Conservation (phyloP, 2,797 vertebrate genomes). For the Mormyrops boulengeri region DNA sequence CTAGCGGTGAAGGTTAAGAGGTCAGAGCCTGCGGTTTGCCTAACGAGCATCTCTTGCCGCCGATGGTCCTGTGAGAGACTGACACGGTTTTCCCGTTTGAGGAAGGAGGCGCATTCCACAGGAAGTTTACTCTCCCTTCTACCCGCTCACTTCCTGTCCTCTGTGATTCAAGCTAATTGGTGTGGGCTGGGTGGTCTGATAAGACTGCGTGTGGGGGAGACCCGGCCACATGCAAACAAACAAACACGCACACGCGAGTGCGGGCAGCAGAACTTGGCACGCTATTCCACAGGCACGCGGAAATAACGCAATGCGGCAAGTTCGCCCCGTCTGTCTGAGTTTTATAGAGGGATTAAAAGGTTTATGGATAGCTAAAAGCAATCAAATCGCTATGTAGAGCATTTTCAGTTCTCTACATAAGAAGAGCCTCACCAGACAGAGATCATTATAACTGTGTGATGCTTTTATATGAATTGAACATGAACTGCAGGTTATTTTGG, state of each 20-base stretch:
- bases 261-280: constrained; percentile 21
- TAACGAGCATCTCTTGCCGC: neutral
- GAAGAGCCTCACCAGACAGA: neutral
- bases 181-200: constrained; percentile 50
- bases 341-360: neutral
- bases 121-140: constrained; percentile 60
- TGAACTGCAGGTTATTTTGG: neutral
- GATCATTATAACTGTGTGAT: neutral
- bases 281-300: constrained; percentile 8
- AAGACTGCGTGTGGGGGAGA: constrained; percentile 33
- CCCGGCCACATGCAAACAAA: constrained; percentile 27
- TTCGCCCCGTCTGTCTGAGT: neutral
- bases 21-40: neutral
- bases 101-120: constrained; percentile 52
- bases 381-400: neutral
- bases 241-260: constrained; percentile 6
- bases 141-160: constrained; percentile 55
- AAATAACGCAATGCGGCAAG: neutral
- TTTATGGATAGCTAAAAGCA: neutral
- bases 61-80: neutral
- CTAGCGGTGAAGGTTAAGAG: neutral
- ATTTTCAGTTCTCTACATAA: neutral
- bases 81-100: constrained; percentile 40
- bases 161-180: constrained; percentile 54
- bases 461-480: neutral